Conservation (phyloP, 2,113 vertebrate species). For the Psettodes erumei region DNA sequence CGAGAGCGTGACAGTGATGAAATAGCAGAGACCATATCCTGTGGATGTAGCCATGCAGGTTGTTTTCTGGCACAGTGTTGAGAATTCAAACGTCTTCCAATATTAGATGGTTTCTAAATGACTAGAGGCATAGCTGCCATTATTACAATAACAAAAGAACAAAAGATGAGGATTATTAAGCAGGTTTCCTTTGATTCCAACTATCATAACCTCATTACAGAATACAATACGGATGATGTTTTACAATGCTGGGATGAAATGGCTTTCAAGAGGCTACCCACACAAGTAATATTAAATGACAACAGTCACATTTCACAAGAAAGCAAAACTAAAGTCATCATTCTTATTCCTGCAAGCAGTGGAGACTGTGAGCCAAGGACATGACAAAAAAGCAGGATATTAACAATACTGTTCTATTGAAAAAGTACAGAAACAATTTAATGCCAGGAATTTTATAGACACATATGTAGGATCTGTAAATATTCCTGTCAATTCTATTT, state of each 20-base stretch:
- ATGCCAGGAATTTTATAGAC: neutral
- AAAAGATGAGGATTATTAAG: neutral
- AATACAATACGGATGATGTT: neutral
- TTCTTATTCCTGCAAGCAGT: neutral
- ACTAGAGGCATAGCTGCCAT: neutral
- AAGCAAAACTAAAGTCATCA: neutral
- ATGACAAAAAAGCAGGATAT: neutral
- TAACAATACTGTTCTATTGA: neutral
- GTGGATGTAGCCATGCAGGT: conserved; percentile 25
- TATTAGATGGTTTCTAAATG: conserved; percentile 21
- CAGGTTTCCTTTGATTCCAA: neutral
- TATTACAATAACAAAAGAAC: neutral
- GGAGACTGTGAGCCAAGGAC: neutral
- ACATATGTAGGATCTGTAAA: no score
- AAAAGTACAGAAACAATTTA: neutral
- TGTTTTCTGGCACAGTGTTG: conserved; percentile 15
- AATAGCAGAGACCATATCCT: conserved; percentile 26
- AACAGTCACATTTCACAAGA: neutral
- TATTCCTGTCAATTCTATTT: neutral
- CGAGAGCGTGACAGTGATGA: conserved; percentile 33
- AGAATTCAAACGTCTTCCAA: neutral
- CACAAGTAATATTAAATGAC: neutral
- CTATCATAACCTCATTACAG: neutral
- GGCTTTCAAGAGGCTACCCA: neutral
- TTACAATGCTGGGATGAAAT: neutral